Percentiles rank a stretch among this genome's conserved stretches.
Conservation (phyloP, 2,888 invertebrate genomes). For the Phragmatobia fuliginosa region DNA sequence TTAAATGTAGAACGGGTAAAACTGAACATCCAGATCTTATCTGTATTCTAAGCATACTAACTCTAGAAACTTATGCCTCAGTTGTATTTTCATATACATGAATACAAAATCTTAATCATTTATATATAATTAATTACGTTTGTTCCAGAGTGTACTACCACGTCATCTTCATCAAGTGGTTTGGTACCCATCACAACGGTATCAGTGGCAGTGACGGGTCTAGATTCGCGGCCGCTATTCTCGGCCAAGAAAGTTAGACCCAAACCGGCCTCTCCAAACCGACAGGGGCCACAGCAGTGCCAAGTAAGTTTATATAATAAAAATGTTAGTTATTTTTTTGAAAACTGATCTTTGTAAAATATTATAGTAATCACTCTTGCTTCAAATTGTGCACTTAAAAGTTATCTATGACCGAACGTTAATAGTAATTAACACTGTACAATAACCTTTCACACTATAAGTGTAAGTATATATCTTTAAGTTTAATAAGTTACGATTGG, state of each 20-base stretch:
- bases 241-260: conserved; percentile 87
- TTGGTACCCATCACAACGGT: conserved; percentile 74
- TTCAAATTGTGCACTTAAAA: too few relatives aligned
- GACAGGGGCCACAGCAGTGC: conserved; percentile 97
- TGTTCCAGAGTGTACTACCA: conserved; percentile 74
- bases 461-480: too few relatives aligned
- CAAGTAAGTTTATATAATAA: conserved; percentile 88
- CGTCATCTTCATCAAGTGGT: conserved; percentile 68
- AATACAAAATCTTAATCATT: not conserved
- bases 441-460: not conserved
- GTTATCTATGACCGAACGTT: too few relatives aligned
- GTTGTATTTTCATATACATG: too few relatives aligned
- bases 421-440: too few relatives aligned
- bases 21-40: not conserved
- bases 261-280: conserved; percentile 95
- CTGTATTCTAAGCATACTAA: not conserved
- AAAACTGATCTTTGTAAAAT: too few relatives aligned
- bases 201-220: conserved; percentile 78
- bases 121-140: conserved; percentile 15
- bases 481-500: too few relatives aligned
- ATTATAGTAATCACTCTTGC: too few relatives aligned
- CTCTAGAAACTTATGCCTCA: not conserved
- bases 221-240: conserved; percentile 69
- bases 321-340: too few relatives aligned
- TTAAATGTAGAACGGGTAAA: too few relatives aligned